Conservation (phyloP, 2,888 invertebrate genomes). For the Scrobipalpa atriplicella region DNA sequence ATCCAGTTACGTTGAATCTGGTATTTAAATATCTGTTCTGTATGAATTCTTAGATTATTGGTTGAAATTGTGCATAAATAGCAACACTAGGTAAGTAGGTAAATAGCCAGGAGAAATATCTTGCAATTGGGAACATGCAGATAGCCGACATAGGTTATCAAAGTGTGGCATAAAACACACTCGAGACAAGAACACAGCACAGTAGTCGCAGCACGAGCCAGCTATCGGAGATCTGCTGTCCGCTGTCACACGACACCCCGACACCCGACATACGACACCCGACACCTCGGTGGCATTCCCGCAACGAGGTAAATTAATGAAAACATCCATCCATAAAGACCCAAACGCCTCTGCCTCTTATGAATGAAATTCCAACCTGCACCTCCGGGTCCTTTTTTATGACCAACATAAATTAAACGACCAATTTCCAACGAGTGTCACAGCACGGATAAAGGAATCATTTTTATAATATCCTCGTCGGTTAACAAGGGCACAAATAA, state of each 20-base stretch:
- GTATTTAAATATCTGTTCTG: too few species aligned
- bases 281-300: conserved; percentile 57
- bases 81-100: not conserved
- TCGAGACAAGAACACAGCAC: conserved; percentile 39
- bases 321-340: conserved; percentile 82
- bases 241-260: conserved; percentile 60
- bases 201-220: conserved; percentile 68
- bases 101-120: too few species aligned
- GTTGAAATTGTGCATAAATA: not conserved
- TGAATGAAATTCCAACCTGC: conserved; percentile 83
- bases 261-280: conserved; percentile 71
- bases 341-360: conserved; percentile 82
- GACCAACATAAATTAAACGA: conserved; percentile 78
- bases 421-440: conserved; percentile 82
- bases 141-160: not conserved
- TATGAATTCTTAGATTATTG: not conserved
- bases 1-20: too few species aligned
- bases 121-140: not conserved
- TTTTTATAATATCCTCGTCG: conserved; percentile 82
- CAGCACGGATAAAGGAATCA: conserved; percentile 81
- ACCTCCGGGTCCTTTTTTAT: conserved; percentile 80
- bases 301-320: conserved; percentile 76
- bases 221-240: conserved; percentile 62
- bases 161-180: not conserved
- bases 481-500: conserved; percentile 82